Base-by-base conservation (phyloP, 2,113 vertebrate genomes). In the Turnix velox region DNA sequence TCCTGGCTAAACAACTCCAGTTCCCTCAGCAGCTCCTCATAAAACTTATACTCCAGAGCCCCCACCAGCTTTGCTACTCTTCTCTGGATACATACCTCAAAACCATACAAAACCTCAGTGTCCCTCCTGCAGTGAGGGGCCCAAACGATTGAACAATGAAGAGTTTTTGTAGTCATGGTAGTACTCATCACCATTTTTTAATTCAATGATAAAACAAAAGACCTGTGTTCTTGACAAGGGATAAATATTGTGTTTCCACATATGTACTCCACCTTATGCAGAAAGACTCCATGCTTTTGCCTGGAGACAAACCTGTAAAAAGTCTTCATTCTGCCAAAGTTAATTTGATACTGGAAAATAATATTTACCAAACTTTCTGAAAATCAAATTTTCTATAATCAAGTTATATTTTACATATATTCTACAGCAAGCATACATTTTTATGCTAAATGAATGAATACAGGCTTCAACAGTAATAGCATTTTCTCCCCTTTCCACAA, bases 191-290 rank as follows among this genome's bases (percentile, higher is more conserved):
- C 33, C 84, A 92, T 82, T 94, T 94, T 80, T 96, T 92, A 95
- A 95, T 96, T 96, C 95, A 86, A 94, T 77, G 65, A 80, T 92
- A 91, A 96, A 96, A 48, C 79, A 95, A 96, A 97, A 94, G 66
- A 57, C 94, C 37, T 69, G 66, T 66, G 49, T 46, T 95, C 9
- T 81, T 80, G 45, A 37, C 57, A 59, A 66, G 4, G 15, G 8
- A 81, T 54, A 81, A 86, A 72, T 52, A 73, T 23, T 67, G 48
- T 71, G 43, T 90, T 93, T 87, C 87, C 49, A 91, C 80, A 91
- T 61, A 91, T 2, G 1, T 23, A 95, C 95, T 92, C 87, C 30
- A 37, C 5, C 63, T 90, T 91, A 82, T 49, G 43, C 81, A 66
- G 88, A 95, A 92, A 72, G 92, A 92, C 61, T 92, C 51, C 73